Conservation (phyloP, 2,888 invertebrate species). For the Celastrina argiolus region DNA sequence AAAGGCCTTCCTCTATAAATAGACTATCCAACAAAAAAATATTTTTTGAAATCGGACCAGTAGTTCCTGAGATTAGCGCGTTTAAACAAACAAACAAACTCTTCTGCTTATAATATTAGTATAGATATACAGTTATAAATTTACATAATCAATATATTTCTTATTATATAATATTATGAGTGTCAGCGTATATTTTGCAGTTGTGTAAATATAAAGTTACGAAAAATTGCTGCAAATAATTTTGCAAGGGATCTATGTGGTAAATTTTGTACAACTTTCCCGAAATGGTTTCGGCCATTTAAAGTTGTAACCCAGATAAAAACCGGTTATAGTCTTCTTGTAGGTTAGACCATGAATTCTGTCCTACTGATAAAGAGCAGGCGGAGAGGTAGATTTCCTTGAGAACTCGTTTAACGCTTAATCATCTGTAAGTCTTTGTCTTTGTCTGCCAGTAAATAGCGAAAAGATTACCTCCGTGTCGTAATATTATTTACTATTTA, state of each 20-base stretch:
- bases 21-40: too few species aligned
- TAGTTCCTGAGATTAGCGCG: too few species aligned
- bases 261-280: not conserved
- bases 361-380: slow-evolving; percentile 6
- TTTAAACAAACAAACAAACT: too few species aligned
- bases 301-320: not conserved
- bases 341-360: not conserved
- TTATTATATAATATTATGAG: too few species aligned
- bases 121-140: too few species aligned
- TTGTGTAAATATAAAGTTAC: too few species aligned
- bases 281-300: not conserved
- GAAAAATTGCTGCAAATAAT: not conserved
- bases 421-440: not conserved
- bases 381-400: not conserved
- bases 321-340: not conserved
- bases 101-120: too few species aligned
- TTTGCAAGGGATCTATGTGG: not conserved
- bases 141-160: too few species aligned
- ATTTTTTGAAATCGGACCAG: too few species aligned
- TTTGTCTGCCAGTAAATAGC: slow-evolving; percentile 1
- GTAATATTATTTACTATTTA: not conserved
- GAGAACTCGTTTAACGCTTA: not conserved
- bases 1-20: too few species aligned
- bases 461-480: not conserved
- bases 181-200: too few species aligned